Percentiles rank a stretch among this genome's conserved stretches.
Evolutionary conservation across 2,113 vertebrate genomes (phyloP).

Genomic region (Salvator merianae): DNA sequence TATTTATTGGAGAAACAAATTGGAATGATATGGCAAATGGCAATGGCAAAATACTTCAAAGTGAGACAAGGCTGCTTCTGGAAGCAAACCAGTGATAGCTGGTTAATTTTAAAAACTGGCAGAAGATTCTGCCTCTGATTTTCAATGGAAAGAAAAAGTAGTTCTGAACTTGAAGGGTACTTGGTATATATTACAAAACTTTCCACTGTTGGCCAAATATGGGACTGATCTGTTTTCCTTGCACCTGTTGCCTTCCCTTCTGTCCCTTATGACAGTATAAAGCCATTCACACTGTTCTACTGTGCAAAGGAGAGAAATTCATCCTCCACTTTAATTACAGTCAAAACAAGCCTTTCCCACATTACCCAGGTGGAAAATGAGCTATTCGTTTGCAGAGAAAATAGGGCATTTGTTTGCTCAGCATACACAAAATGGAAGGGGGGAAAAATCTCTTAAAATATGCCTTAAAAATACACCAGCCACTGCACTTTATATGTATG

Average conservation of each 20-base stretch:
- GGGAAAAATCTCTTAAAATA: neutral
- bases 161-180: neutral
- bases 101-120: too few species aligned
- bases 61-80: too few species aligned
- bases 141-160: neutral
- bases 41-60: too few species aligned
- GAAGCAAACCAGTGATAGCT: neutral
- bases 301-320: neutral
- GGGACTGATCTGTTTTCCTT: fast-evolving
- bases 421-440: neutral
- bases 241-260: neutral
- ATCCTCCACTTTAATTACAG: neutral
- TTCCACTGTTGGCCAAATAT: neutral
- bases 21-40: too few species aligned
- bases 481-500: neutral
- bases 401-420: neutral
- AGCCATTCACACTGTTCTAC: neutral
- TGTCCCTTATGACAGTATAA: neutral
- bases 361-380: slow-evolving; percentile 4
- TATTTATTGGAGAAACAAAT: too few species aligned
- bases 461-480: slow-evolving; percentile 2
- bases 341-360: neutral
- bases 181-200: neutral
- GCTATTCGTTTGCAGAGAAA: neutral
- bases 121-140: neutral